phyloP scores from a whole-genome alignment of 30 jellyfish, hydroid and myxozoan genomes.

The Euphysa ruthae region DNA sequence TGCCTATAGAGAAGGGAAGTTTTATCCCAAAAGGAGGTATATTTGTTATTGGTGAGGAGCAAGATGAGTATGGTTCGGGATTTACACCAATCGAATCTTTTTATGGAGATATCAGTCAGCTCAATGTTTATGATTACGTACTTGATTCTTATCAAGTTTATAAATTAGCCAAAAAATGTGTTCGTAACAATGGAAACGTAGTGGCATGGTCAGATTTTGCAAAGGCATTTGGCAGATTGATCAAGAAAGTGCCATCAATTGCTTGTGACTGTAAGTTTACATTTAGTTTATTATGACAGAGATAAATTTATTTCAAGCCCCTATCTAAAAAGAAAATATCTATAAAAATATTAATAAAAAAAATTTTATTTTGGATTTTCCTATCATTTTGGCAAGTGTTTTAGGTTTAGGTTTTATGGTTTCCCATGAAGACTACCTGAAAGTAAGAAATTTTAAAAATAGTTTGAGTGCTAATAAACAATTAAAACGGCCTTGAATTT shows the following conservation, averaged over 20 bases:
- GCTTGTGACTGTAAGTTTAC: conserved; percentile 87
- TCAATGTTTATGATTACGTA: conserved; percentile 68
- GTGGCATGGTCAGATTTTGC: conserved; percentile 92
- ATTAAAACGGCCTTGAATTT: no score
- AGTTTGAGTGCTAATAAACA: no score
- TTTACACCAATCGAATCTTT: conserved; percentile 91
- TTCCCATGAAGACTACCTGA: no score
- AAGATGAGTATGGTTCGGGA: conserved; percentile 70
- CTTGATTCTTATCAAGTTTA: conserved; percentile 59
- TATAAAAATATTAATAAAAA: not conserved
- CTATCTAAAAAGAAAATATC: not conserved
- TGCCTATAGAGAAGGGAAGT: conserved; percentile 60
- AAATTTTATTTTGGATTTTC: no score
- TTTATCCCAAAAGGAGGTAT: conserved; percentile 62
- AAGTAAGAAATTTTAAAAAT: no score
- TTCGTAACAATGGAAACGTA: conserved; percentile 64
- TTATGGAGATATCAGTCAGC: conserved; percentile 86
- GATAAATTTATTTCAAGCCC: not conserved
- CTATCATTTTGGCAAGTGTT: no score
- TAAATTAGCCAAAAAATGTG: conserved; percentile 54
- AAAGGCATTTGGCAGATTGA: conserved; percentile 41
- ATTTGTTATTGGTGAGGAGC: conserved; percentile 92
- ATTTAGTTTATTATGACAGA: no score
- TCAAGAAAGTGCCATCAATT: conserved; percentile 59
- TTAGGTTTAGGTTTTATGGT: no score